Evolutionary conservation across 1,140 invertebrate species (phyloP).

Genomic region (Dufourea novaeangliae): DNA sequence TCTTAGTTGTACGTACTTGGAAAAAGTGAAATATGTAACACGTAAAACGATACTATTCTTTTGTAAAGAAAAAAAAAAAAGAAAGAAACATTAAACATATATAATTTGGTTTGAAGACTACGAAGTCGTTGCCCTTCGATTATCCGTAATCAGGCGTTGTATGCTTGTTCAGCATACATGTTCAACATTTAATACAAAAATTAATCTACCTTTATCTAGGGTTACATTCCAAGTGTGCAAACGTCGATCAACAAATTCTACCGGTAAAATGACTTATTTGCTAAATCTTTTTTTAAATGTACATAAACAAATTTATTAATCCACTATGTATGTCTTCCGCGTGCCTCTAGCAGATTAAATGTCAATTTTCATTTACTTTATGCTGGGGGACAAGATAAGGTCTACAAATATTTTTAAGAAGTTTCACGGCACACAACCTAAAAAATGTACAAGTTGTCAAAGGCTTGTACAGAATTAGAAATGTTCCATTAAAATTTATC

Average conservation of each 20-base stretch:
- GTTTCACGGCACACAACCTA: constrained; percentile 34
- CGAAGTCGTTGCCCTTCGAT: constrained; percentile 26
- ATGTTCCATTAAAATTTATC: constrained; percentile 49
- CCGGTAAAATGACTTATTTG: constrained; percentile 64
- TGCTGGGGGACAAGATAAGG: constrained; percentile 23
- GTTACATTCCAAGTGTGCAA: constrained; percentile 52
- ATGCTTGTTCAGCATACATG: constrained; percentile 34
- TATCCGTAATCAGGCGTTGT: constrained; percentile 24
- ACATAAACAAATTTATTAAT: constrained; percentile 68
- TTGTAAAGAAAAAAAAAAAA: constrained; percentile 5
- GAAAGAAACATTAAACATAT: constrained; percentile 22
- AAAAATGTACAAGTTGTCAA: constrained; percentile 34
- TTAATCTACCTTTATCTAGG: constrained; percentile 63
- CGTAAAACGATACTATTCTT: constrained; percentile 3
- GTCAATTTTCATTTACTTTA: constrained; percentile 32
- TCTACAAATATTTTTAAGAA: constrained; percentile 42
- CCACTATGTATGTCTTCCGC: constrained; percentile 46
- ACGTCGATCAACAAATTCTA: constrained; percentile 61
- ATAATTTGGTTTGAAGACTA: constrained; percentile 19
- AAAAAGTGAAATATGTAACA: constrained; percentile 23
- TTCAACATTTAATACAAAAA: constrained; percentile 69
- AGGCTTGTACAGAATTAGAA: constrained; percentile 54
- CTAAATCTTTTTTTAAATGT: constrained; percentile 62
- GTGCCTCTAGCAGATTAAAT: constrained; percentile 48
- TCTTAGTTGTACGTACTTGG: not conserved